phyloP scores from a whole-genome alignment of 2,113 vertebrate genomes.

The Ceratotherium simum region DNA sequence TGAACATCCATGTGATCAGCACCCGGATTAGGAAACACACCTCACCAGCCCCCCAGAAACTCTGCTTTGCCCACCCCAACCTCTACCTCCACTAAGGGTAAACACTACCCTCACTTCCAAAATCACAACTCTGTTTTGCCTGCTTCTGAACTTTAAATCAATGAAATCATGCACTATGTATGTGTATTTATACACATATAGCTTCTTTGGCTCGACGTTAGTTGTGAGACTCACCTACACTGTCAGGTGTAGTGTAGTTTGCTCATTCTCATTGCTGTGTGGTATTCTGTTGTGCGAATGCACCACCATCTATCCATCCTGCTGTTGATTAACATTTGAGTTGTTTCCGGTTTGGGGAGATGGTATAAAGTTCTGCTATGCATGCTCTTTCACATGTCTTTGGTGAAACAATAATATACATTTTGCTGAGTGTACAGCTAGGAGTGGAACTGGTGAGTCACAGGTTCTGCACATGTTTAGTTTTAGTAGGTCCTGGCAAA shows the following conservation, averaged over 20 bases:
- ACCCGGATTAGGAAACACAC: not conserved
- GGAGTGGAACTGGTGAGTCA: not conserved
- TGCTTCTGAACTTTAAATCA: not conserved
- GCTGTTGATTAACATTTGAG: not conserved
- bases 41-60: not conserved
- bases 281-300: too few relatives aligned
- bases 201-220: not conserved
- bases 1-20: not conserved
- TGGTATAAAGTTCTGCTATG: not conserved
- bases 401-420: rapidly evolving
- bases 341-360: too few relatives aligned
- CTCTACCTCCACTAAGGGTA: not conserved
- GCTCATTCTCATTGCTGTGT: not conserved
- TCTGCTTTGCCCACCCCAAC: not conserved
- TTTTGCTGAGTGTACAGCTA: not conserved
- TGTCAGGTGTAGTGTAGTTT: not conserved
- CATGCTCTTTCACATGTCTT: not conserved
- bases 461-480: not conserved
- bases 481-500: not conserved
- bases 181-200: not conserved
- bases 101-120: not conserved
- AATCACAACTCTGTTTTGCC: not conserved
- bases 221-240: not conserved
- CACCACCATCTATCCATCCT: not conserved
- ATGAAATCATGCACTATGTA: not conserved